Evolutionary conservation across 2,888 invertebrate genomes (phyloP), one percentile per base, ranked within the genome.

Genomic region (Lasioglossum leucozonium): DNA sequence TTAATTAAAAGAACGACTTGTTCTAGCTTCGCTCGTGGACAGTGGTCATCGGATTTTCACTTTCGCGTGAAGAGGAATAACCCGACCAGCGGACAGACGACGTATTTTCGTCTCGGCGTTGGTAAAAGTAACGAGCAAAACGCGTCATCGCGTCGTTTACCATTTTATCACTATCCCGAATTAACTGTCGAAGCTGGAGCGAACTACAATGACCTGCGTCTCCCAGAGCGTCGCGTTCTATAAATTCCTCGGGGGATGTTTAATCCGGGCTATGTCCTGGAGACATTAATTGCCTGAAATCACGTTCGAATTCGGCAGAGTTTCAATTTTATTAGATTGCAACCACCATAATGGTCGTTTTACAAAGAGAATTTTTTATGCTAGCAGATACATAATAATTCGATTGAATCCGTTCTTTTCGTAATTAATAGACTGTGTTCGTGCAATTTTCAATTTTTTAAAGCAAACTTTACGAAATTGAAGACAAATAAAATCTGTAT

Each of bases 171-270:
- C 4, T 4, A 11, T 69, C n/a, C 13, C 40, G 11, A 69, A 69
- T 71, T 71, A 42, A 71, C 42, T 40, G n/a, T n/a, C 26, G 1
- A 42, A 71, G 0, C n/a, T n/a, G 10, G 40, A 34, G 37, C 13
- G 13, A n/a, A n/a, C 40, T 40, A 69, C 26, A 69, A 69, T 69
- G 69, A 40, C n/a, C 69, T 40, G n/a, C n/a, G n/a, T 40, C 69
- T n/a, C n/a, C 42, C 42, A 42, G 13, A 40, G 69, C 40, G 42
- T 71, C 42, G 42, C 34, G 8, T 69, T 37, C 37, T 55, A n/a
- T 55, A 55, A 55, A 55, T 55, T 55, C n/a, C n/a, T n/a, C n/a
- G 18, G 10, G 55, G n/a, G n/a, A 55, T 10, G 0, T 10, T 55
- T n/a, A n/a, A 55, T 55, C 55, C n/a, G 18, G 47, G 18, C 5